Base-by-base conservation (phyloP, 2,797 vertebrate species). In the Amazona ochrocephala region DNA sequence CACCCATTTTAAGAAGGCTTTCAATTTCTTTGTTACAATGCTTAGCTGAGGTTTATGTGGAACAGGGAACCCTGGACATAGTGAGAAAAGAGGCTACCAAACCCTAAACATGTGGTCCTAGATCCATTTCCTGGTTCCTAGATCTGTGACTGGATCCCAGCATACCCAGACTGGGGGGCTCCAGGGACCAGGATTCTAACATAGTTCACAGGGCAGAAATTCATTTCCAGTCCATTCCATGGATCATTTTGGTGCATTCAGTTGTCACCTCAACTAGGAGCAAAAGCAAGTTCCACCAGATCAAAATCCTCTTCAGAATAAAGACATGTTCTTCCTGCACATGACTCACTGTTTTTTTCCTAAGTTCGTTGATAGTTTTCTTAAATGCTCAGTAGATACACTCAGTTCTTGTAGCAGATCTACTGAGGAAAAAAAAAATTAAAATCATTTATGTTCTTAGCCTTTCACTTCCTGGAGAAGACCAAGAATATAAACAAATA, bases 61-160 rank as follows among this genome's bases (percentile, higher is more conserved):
- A 82, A 45, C 4, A 50, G 39, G 4, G 13, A 45, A 53, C 1
- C 10, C 16, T 23, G 17, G 23, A n/a, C 9, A 20, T 1, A 48
- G 18, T 53, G 41, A 56, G 30, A 68, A 60, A 41, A 20, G n/a
- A 1, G 3, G 9, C n/a, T 81, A 18, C n/a, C 10, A 61, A 56
- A 24, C 8, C 34, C 4, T 61, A n/a, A 78, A 42, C 9, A 27
- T 0, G 0, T 34, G 5, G 13, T 16, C 5, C 9, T 8, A 37
- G 23, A 37, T 37, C 10, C 23, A 24, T 60, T 60, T 26, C 6
- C 9, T 8, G 3, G 53, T 70, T 90, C 22, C 30, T 30, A 27
- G 9, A 42, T 51, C 11, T 5, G 2, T 66, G 34, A 11, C 47
- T 84, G 44, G 50, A 67, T 39, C 18, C 23, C 32, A 71, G 42